phyloP scores from a whole-genome alignment of 2,113 vertebrate genomes.

The Thalassarche chlororhynchos region DNA sequence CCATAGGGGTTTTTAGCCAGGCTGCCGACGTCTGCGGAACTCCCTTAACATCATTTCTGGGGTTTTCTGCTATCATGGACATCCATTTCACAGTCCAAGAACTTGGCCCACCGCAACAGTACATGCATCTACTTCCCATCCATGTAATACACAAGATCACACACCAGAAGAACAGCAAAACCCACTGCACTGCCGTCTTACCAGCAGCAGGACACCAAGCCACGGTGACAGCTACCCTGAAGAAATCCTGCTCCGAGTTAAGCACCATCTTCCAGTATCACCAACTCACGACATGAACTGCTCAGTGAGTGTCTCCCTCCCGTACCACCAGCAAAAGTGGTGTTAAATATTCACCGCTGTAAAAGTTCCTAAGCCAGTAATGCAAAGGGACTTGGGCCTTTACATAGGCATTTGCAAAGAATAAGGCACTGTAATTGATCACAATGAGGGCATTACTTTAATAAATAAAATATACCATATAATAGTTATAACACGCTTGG shows the following conservation, averaged over 20 bases:
- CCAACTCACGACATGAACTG: fast-evolving
- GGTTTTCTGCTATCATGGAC: not conserved
- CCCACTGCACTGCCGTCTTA: not conserved
- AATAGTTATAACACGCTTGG: not conserved
- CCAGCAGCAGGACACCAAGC: not conserved
- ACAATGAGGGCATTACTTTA: not conserved
- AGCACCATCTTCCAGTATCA: not conserved
- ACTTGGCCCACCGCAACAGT: not conserved
- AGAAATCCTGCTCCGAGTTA: not conserved
- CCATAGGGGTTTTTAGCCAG: fast-evolving
- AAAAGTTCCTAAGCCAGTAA: not conserved
- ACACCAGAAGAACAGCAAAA: not conserved
- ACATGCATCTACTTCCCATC: not conserved
- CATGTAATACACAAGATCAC: not conserved
- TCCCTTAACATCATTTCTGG: not conserved
- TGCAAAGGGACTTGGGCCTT: not conserved
- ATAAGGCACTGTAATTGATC: not conserved
- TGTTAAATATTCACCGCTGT: not conserved
- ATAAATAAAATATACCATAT: not conserved
- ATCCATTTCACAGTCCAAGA: not conserved
- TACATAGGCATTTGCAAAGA: not conserved
- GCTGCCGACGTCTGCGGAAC: not conserved
- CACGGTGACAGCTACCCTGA: not conserved
- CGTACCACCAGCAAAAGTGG: not conserved
- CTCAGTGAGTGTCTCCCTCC: not conserved